Evolutionary conservation across 2,113 vertebrate genomes (phyloP).

Genomic region (Copsychus sechellarum): DNA sequence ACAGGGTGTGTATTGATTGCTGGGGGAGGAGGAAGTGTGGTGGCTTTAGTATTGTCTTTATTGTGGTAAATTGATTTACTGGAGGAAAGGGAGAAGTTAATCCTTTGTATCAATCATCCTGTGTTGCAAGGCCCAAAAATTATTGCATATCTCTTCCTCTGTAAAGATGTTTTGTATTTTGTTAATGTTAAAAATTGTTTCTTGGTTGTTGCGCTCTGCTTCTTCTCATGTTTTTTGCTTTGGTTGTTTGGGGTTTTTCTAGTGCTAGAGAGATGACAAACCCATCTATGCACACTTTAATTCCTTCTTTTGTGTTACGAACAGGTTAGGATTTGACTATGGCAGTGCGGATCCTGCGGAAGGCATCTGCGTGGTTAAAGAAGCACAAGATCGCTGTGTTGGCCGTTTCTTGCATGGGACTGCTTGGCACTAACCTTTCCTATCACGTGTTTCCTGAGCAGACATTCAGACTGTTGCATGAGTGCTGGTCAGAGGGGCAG

Average conservation of each 20-base stretch:
- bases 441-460: constrained; percentile 83
- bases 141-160: neutral
- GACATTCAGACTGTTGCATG: constrained; percentile 80
- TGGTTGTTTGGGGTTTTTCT: neutral
- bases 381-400: constrained; percentile 81
- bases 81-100: neutral
- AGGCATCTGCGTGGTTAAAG: constrained; percentile 76
- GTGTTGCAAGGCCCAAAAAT: neutral
- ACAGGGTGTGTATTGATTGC: neutral
- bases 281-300: neutral
- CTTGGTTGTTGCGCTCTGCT: neutral
- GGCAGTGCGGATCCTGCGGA: constrained; percentile 74
- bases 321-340: constrained; percentile 68
- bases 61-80: neutral
- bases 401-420: constrained; percentile 78
- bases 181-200: neutral
- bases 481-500: constrained; percentile 85
- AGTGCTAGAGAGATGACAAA: neutral
- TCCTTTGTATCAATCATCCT: neutral
- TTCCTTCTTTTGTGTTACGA: constrained; percentile 50
- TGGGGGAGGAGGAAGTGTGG: neutral
- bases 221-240: neutral
- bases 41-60: neutral
- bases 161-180: neutral
- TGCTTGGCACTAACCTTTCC: constrained; percentile 83